Base-by-base conservation (phyloP, 1,140 invertebrate genomes). In the Dreissena rostriformis region DNA sequence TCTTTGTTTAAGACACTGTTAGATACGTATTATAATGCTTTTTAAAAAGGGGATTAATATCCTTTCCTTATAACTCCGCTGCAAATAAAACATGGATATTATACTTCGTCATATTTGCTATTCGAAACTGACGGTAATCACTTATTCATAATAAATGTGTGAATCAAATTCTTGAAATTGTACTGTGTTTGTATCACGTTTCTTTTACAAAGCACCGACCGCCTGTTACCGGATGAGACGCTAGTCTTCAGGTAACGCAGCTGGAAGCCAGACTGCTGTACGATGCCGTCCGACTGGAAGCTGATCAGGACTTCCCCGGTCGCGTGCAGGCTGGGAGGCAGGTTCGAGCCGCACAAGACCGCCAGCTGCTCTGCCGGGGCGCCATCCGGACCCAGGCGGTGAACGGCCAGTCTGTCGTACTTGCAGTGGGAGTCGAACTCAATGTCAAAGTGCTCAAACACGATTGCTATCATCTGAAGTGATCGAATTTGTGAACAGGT, bases 361-460 rank as follows among this genome's bases (percentile, higher is more conserved):
- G 5, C 14, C 53, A 52, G n/a, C 51, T 24, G 26, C 17, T 29
- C 24, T 49, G 12, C 2, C 55, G 75, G 24, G 6, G 2, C 19
- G 6, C 29, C 61, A 39, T 65, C 57, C 17, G 26, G 5, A 15
- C n/a, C 11, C 19, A 39, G 53, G 28, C 67, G 63, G 55, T 77
- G 66, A 67, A 77, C 24, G 49, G 39, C 24, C 66, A 80, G 14
- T 55, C 51, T 61, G 83, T 81, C 53, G 70, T 81, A 76, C 53
- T 29, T 83, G 22, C 65, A 68, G 11, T 19, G 22, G 63, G 17
- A 14, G 22, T 8, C 28, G 22, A 19, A 68, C 15, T 66, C 57
- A 15, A 63, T 66, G 84, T 86, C 24, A 65, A 88, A 55, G 65
- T 57, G 26, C 53, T 77, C 39, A 52, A 77, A 77, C 19, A 77